These are phyloP conservation scores for Cheilosia impressa DNA, from an alignment of 2,888 invertebrate genomes.

Conservation along the genomic window DNA sequence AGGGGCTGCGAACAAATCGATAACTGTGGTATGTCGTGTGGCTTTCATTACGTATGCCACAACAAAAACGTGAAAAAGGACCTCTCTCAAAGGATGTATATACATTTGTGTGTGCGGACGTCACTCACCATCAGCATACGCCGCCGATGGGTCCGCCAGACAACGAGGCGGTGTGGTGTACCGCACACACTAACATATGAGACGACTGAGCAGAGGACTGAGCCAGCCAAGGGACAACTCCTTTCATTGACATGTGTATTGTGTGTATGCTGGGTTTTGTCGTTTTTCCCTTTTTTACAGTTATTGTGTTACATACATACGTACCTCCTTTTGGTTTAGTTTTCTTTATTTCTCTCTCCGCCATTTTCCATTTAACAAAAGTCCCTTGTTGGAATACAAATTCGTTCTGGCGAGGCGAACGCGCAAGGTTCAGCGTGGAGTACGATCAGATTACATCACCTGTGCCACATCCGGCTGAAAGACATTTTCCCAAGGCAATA, in stretches of 20 bases:
- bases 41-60: slow-evolving; percentile 62
- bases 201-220: slow-evolving; percentile 4
- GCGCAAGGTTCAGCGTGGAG: slow-evolving; percentile 9
- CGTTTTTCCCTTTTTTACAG: not conserved
- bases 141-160: slow-evolving; percentile 46
- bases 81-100: slow-evolving; percentile 35
- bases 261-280: not conserved
- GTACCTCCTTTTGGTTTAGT: not conserved
- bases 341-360: not conserved
- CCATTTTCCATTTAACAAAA: not conserved
- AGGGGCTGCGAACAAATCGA: slow-evolving; percentile 52
- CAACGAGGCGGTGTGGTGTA: slow-evolving; percentile 41
- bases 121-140: slow-evolving; percentile 43
- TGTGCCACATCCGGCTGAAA: slow-evolving; percentile 54
- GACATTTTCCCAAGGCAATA: slow-evolving; percentile 24
- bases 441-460: slow-evolving; percentile 64
- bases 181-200: not conserved
- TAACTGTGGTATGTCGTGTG: slow-evolving; percentile 61
- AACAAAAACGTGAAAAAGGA: slow-evolving; percentile 42
- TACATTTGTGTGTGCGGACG: slow-evolving; percentile 53
- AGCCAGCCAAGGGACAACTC: slow-evolving; percentile 11
- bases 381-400: slow-evolving; percentile 24
- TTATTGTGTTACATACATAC: not conserved
- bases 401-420: slow-evolving; percentile 1
- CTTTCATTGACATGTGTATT: slow-evolving; percentile 15